Conservation (phyloP, 92 coral and sea anemone species). For the Palythoa grandiflora region DNA sequence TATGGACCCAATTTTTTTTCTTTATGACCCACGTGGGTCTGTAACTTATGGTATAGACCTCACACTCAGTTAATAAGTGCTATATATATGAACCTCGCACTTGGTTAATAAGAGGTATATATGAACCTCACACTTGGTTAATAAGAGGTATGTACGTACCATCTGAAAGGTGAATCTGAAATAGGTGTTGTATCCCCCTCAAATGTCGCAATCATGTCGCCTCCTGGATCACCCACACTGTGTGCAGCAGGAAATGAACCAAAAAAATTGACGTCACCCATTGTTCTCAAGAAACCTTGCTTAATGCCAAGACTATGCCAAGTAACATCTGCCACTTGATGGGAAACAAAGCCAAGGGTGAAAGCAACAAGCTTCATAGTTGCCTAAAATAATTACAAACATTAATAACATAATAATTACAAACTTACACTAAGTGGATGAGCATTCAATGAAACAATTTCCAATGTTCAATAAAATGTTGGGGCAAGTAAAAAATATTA, state of each 20-base stretch:
- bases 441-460: no score
- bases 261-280: constrained; percentile 94
- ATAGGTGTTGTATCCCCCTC: constrained; percentile 86
- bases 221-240: constrained; percentile 85
- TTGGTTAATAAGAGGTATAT: no score
- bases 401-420: no score
- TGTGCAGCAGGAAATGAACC: constrained; percentile 97
- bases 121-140: no score
- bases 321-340: constrained; percentile 96
- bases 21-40: no score
- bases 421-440: no score
- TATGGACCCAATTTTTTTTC: no score
- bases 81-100: no score
- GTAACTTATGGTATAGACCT: no score
- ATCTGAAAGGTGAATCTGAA: constrained; percentile 61
- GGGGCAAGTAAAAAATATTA: no score
- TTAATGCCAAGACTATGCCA: constrained; percentile 98
- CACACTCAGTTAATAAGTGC: no score
- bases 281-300: constrained; percentile 91
- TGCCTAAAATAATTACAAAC: constrained; percentile 56
- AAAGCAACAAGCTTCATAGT: constrained; percentile 96
- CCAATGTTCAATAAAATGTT: no score
- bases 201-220: constrained; percentile 89
- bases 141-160: constrained; percentile 49
- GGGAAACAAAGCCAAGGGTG: constrained; percentile 96